Conservation (phyloP, 1,140 invertebrate species). For the Pseudomyrmex dendroicus region DNA sequence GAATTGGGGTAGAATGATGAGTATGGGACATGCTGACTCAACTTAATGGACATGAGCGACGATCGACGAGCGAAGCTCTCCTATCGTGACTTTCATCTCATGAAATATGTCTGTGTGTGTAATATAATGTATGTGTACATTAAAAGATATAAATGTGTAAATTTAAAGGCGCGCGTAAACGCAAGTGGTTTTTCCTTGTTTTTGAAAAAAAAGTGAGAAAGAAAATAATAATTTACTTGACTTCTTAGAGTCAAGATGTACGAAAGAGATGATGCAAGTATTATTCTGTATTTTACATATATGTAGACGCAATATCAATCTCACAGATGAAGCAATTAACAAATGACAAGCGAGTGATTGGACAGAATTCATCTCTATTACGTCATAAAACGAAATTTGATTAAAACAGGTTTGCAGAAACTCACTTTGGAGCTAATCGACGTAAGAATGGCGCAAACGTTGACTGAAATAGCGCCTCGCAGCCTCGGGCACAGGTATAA, state of each 20-base stretch:
- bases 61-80: background rate
- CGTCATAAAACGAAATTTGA: constrained; percentile 28
- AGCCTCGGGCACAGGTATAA: constrained; percentile 32
- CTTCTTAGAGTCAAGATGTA: background rate
- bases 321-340: background rate
- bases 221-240: background rate
- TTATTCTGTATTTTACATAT: background rate
- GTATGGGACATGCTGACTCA: constrained; percentile 67
- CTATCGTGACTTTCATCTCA: background rate
- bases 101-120: background rate
- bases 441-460: constrained; percentile 43
- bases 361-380: background rate
- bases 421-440: constrained; percentile 30
- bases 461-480: background rate
- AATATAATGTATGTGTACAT: background rate
- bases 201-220: too few species aligned
- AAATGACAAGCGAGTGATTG: background rate
- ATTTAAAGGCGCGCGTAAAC: too few species aligned
- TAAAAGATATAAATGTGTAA: background rate
- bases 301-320: background rate
- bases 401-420: constrained; percentile 24
- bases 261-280: too few species aligned
- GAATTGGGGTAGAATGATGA: constrained; percentile 66
- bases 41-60: constrained; percentile 63
- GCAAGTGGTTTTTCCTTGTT: too few species aligned